Conservation (phyloP, 2,113 vertebrate genomes). For the Upupa epops region DNA sequence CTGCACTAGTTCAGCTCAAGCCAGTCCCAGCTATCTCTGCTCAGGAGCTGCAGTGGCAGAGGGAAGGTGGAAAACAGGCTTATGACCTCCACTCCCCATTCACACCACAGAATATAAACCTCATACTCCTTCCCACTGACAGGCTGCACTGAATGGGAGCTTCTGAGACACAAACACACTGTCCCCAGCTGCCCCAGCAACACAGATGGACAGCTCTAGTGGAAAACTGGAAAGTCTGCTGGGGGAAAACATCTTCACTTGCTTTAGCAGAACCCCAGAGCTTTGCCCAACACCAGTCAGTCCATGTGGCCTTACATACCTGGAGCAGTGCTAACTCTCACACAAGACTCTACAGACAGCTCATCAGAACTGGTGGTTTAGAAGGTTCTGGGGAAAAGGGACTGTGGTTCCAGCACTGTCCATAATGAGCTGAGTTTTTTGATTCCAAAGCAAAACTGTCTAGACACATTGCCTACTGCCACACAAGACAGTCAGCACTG, state of each 20-base stretch:
- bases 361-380: neutral
- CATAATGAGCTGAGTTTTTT: neutral
- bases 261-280: neutral
- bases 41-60: neutral
- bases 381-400: neutral
- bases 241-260: neutral
- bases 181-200: neutral
- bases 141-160: neutral
- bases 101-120: neutral
- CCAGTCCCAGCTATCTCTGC: neutral
- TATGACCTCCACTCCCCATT: neutral
- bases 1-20: neutral
- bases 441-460: neutral
- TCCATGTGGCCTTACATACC: accelerated
- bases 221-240: neutral
- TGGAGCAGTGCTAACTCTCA: neutral
- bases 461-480: neutral
- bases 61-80: neutral
- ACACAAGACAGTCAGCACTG: neutral
- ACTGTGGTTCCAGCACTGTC: neutral
- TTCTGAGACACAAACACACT: neutral
- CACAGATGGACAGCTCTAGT: neutral
- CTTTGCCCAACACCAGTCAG: neutral
- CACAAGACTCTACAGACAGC: neutral
- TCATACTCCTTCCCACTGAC: neutral